Evolutionary conservation across 1,140 invertebrate species (phyloP).

Genomic region (Mercenaria mercenaria): DNA sequence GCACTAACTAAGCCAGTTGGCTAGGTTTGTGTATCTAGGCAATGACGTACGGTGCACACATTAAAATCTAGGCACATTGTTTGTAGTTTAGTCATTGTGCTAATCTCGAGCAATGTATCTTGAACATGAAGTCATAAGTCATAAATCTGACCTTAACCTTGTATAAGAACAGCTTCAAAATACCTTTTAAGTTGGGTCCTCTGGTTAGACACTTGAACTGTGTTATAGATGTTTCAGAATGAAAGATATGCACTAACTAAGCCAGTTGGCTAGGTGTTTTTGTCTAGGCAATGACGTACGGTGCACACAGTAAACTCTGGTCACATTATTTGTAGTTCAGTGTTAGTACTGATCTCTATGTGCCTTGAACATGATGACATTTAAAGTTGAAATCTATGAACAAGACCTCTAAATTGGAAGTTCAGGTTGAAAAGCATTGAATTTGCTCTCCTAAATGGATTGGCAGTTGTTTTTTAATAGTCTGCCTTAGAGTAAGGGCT

Average conservation of each 20-base stretch:
- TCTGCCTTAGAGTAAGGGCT: too few species aligned
- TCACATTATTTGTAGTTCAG: background rate
- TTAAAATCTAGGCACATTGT: background rate
- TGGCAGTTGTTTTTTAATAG: too few species aligned
- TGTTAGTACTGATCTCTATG: background rate
- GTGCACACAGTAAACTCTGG: slow-evolving; percentile 49
- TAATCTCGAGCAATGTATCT: background rate
- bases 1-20: slow-evolving; percentile 62
- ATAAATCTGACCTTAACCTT: too few species aligned
- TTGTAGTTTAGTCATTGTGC: background rate
- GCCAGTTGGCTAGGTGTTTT: slow-evolving; percentile 55
- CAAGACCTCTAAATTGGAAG: too few species aligned
- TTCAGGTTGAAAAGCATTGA: too few species aligned
- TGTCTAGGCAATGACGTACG: slow-evolving; percentile 54
- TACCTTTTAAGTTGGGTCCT: too few species aligned
- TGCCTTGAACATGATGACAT: background rate
- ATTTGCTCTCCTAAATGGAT: too few species aligned
- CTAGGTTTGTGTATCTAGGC: slow-evolving; percentile 44
- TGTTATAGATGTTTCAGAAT: too few species aligned
- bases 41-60: slow-evolving; percentile 63
- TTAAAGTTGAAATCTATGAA: too few species aligned
- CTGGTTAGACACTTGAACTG: too few species aligned
- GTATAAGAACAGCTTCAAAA: too few species aligned
- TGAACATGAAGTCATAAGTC: too few species aligned
- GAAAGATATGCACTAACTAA: slow-evolving; percentile 61